Evolutionary conservation across 2,888 invertebrate genomes (phyloP).

Genomic region (Crepidodera aurea): DNA sequence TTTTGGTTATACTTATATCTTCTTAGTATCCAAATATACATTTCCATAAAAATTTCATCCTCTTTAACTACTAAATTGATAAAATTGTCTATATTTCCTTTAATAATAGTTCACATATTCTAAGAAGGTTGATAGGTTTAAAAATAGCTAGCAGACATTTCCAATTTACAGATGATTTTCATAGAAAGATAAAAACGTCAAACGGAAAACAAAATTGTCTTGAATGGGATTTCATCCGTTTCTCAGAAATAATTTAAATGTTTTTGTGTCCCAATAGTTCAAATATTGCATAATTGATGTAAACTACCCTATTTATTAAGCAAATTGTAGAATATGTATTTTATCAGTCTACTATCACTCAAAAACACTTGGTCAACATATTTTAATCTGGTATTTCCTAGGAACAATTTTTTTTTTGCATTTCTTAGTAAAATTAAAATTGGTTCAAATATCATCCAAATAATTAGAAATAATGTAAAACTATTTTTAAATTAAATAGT

Average conservation of each 20-base stretch:
- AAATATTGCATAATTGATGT: not conserved
- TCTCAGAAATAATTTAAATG: slow-evolving; percentile 3
- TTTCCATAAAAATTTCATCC: not conserved
- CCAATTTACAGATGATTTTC: slow-evolving; percentile 23
- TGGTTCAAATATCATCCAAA: too few species aligned
- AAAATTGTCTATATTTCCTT: not conserved
- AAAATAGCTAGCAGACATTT: slow-evolving; percentile 10
- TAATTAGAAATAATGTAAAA: too few species aligned
- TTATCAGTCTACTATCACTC: too few species aligned
- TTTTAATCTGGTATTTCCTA: too few species aligned
- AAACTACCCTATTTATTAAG: not conserved
- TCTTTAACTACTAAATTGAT: not conserved
- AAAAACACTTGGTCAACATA: too few species aligned
- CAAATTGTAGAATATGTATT: too few species aligned
- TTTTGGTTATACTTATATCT: not conserved
- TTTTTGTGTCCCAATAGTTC: slow-evolving; percentile 1
- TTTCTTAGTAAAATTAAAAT: too few species aligned
- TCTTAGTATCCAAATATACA: slow-evolving; percentile 1
- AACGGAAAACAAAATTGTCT: slow-evolving; percentile 30
- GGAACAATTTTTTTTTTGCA: too few species aligned
- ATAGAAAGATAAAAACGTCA: slow-evolving; percentile 33
- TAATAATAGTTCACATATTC: not conserved
- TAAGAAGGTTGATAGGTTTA: not conserved
- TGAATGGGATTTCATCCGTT: slow-evolving; percentile 10
- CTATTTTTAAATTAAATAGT: too few species aligned